Base-by-base conservation (phyloP, 64 coral and sea anemone genomes). In the Orbicella faveolata region DNA sequence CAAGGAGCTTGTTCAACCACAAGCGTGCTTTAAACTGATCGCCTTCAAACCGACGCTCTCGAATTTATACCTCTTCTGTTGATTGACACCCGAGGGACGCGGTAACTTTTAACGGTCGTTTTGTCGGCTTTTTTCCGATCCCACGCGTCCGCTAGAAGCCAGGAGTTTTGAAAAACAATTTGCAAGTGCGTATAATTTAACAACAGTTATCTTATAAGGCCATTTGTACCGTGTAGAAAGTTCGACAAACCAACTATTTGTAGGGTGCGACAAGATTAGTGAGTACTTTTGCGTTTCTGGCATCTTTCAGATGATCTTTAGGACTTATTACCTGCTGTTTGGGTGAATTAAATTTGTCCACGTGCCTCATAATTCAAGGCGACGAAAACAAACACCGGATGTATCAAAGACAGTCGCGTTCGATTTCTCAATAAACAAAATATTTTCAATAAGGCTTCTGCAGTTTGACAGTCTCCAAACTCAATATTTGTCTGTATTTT, bases 21-120 rank as follows among this genome's bases (percentile, higher is more conserved):
- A 34, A 1, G 62, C 4, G 20, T 51, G 23, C 8, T 21, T 26
- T 26, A 2, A 35, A 52, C 48, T 68, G 41, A 26, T 21, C 15
- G 13, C 2, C 52, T 6, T 26, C 65, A 72, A 30, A 25, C 41
- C 19, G 82, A 30, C 37, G 18, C 41, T 67, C 13, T 63, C 9
- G 6, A 70, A 44, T 41, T 73, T 72, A 72, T 82, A 36, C 8
- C 30, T 1, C 65, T 72, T 12, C 25, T 44, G 15, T 85, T 85
- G 82, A 85, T 85, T 85, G 82, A 85, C 82, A 85, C 17, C 11
- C 18, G 34, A n/a, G n/a, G 10, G n/a, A 85, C 36, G 82, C 37
- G 82, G 65, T 15, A 20, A 39, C 4, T 57, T 33, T 0, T 34
- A 79, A 57, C 82, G 44, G 37, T 21, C 10, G 10, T 81, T 81